Evolutionary conservation across 2,113 vertebrate species (phyloP).

Genomic region (Xiphorhynchus elegans): DNA sequence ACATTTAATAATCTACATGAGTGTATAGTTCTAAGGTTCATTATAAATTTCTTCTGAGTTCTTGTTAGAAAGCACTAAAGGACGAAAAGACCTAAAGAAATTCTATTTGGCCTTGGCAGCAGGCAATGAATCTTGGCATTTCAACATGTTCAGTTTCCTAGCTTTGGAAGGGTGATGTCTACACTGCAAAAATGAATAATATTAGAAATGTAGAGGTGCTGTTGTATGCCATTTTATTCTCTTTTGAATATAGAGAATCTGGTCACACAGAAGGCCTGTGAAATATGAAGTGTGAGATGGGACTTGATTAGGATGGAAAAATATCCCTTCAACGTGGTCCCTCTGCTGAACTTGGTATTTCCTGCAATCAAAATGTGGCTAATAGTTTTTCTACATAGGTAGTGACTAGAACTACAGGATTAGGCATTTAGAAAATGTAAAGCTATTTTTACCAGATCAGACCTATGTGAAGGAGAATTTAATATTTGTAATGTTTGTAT

Average conservation of each 20-base stretch:
- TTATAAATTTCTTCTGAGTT: background rate
- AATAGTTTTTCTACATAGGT: constrained; percentile 6
- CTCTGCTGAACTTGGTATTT: background rate
- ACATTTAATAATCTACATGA: background rate
- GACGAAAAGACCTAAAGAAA: background rate
- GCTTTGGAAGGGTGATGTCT: background rate
- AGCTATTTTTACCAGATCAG: constrained; percentile 67
- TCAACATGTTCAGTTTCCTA: background rate
- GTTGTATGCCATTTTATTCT: background rate
- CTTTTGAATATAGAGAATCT: background rate
- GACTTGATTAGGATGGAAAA: background rate
- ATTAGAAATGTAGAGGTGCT: background rate
- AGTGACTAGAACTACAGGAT: constrained; percentile 19
- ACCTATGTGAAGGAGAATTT: constrained; percentile 72
- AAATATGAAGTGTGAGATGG: background rate
- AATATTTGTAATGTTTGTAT: constrained; percentile 81
- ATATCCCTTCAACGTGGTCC: background rate
- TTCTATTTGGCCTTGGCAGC: background rate
- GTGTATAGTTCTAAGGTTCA: background rate
- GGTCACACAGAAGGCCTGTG: background rate
- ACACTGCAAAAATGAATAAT: background rate
- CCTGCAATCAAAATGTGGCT: background rate
- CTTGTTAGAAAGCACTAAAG: background rate
- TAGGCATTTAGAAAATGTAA: constrained; percentile 71
- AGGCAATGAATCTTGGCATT: background rate